phyloP scores from a whole-genome alignment of 2,888 invertebrate species.

The Julus scandinavius region DNA sequence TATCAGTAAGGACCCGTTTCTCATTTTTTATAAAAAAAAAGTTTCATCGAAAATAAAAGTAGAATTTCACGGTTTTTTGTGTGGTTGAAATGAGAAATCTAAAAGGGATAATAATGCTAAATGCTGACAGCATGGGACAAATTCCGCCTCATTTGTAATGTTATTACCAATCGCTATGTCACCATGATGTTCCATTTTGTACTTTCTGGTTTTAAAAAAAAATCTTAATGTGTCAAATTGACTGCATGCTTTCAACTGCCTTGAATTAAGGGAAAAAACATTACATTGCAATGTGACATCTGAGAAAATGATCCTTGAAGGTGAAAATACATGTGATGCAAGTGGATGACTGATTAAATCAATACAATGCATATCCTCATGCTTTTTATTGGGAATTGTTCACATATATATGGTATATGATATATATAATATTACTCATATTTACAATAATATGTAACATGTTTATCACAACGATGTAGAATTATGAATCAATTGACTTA shows the following conservation, averaged over 20 bases:
- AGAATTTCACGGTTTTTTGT: not conserved
- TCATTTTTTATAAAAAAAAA: not conserved
- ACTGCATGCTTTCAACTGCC: not conserved
- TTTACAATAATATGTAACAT: too few relatives aligned
- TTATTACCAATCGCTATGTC: not conserved
- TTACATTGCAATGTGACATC: not conserved
- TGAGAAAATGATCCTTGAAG: constrained; percentile 10
- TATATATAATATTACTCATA: too few relatives aligned
- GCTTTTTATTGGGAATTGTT: too few relatives aligned
- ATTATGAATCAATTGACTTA: too few relatives aligned
- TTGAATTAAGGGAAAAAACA: not conserved
- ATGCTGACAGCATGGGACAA: not conserved
- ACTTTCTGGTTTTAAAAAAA: not conserved
- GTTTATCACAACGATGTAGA: too few relatives aligned
- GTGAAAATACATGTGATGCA: not conserved
- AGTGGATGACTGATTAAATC: not conserved
- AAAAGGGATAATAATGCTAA: not conserved
- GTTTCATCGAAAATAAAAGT: not conserved
- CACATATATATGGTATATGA: too few relatives aligned
- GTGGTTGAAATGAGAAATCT: not conserved
- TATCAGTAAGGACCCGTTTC: too few relatives aligned
- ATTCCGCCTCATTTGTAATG: not conserved
- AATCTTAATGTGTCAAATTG: not conserved
- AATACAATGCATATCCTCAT: too few relatives aligned
- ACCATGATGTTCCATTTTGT: not conserved